Evolutionary conservation across 2,797 vertebrate species (phyloP), one percentile per base, ranked within the genome.

Genomic region (Diceros bicornis): DNA sequence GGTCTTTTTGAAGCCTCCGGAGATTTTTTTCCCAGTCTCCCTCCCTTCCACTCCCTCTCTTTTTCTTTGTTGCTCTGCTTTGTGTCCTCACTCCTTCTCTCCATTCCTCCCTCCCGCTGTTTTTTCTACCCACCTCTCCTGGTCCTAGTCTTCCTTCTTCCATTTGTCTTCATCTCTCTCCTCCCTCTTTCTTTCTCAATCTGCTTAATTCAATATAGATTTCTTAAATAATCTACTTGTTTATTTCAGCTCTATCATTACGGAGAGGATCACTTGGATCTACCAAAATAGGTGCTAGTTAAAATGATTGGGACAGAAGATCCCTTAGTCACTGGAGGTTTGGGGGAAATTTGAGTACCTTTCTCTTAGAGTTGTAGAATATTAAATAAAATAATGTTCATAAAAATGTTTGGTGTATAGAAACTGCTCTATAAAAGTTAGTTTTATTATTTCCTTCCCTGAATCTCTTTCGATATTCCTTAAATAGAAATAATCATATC

Each of bases 401-500:
- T 4, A 59, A 62, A 20, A 12, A 10, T 44, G 14, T 91, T 62
- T 86, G 37, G 32, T 47, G 59, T 66, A 47, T 4, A 52, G 50
- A 91, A 87, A 89, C 87, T 83, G 23, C 34, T 94, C 59, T 4
- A 50, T 9, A 55, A 55, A 77, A 57, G 34, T 91, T 90, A 57
- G 34, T 91, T 90, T 83, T 81, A 75, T 34, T 79, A 91, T 68
- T 93, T 93, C 9, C n/a, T 87, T 78, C 52, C 66, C 62, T 32
- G 44, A 78, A 82, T 55, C 9, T 32, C 10, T 59, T 44, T 62
- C 18, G 25, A 68, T 57, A 87, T n/a, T 74, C 1, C 59, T 71
- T 57, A 50, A 89, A 75, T 57, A 74, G 12, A 74, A 91, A 88
- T 52, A 86, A 55, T 61, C 72, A 62, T 57, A 92, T 83, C 47